phyloP scores from a whole-genome alignment of 1,140 invertebrate genomes.

The Nephotettix cincticeps region DNA sequence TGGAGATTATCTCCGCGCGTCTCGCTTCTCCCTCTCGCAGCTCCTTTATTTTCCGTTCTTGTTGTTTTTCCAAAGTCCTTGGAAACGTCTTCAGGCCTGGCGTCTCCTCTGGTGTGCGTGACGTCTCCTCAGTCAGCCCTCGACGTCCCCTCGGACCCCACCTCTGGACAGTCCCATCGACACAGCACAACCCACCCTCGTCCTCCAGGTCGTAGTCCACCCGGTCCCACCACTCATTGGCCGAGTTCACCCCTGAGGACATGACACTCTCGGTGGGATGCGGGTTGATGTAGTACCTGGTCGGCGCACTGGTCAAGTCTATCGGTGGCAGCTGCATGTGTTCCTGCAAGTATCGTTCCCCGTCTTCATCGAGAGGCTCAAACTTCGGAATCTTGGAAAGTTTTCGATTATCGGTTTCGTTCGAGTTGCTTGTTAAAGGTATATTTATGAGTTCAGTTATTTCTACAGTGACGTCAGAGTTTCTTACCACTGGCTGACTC shows the following conservation, averaged over 20 bases:
- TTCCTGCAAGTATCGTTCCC: background rate
- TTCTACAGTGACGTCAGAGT: background rate
- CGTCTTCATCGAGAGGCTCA: conserved; percentile 3
- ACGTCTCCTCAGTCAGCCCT: too few relatives aligned
- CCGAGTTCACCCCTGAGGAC: background rate
- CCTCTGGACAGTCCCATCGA: too few relatives aligned
- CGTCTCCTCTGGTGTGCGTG: too few relatives aligned
- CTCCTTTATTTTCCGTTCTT: background rate
- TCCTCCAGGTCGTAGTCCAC: background rate
- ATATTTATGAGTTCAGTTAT: background rate
- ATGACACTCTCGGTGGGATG: background rate
- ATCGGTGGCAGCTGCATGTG: background rate
- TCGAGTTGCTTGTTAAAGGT: too few relatives aligned
- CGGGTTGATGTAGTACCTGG: background rate
- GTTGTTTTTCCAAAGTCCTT: background rate
- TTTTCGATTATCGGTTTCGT: too few relatives aligned
- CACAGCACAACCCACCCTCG: too few relatives aligned
- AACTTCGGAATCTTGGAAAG: background rate
- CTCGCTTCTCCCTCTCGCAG: background rate
- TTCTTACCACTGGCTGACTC: background rate
- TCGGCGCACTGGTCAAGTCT: background rate
- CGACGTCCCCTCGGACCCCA: too few relatives aligned
- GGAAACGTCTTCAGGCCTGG: background rate
- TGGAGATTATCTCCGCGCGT: background rate
- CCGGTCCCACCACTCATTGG: background rate